phyloP scores from a whole-genome alignment of 2,888 invertebrate species.

The Myopa testacea region DNA sequence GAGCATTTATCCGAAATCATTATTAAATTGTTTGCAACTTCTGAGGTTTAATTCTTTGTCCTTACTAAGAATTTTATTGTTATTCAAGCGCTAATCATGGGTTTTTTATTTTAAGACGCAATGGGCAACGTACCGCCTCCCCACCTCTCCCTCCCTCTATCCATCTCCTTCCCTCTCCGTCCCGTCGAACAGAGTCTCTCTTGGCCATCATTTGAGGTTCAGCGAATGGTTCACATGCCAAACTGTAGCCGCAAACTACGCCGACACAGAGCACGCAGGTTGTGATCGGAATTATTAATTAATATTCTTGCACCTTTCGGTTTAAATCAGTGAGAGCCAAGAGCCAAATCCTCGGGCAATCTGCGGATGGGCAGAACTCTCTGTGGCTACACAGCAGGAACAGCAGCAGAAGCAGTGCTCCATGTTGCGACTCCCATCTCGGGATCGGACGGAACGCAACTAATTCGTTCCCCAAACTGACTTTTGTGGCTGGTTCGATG shows the following conservation, averaged over 20 bases:
- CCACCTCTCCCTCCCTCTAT: too few relatives aligned
- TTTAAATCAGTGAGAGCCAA: slow-evolving; percentile 18
- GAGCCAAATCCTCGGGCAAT: not conserved
- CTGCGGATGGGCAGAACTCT: too few relatives aligned
- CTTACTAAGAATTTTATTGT: too few relatives aligned
- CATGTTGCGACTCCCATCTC: too few relatives aligned
- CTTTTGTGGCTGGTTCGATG: not conserved
- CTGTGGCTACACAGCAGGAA: slow-evolving; percentile 11
- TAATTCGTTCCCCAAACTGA: slow-evolving; percentile 37
- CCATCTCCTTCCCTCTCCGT: too few relatives aligned
- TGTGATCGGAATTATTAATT: slow-evolving; percentile 67
- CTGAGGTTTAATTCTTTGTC: too few relatives aligned
- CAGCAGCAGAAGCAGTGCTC: slow-evolving; percentile 27
- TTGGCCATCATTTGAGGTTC: slow-evolving; percentile 42
- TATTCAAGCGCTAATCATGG: too few relatives aligned
- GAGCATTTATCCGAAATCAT: too few relatives aligned
- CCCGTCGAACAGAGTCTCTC: too few relatives aligned
- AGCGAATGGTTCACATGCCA: slow-evolving; percentile 62
- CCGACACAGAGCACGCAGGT: slow-evolving; percentile 62
- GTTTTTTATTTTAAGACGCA: too few relatives aligned
- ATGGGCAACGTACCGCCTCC: too few relatives aligned
- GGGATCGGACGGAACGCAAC: slow-evolving; percentile 22
- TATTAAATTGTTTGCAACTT: too few relatives aligned
- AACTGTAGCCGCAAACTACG: slow-evolving; percentile 59
- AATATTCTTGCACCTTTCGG: slow-evolving; percentile 67